Base-by-base conservation (phyloP, 2,888 invertebrate species). In the Phlogophora meticulosa region DNA sequence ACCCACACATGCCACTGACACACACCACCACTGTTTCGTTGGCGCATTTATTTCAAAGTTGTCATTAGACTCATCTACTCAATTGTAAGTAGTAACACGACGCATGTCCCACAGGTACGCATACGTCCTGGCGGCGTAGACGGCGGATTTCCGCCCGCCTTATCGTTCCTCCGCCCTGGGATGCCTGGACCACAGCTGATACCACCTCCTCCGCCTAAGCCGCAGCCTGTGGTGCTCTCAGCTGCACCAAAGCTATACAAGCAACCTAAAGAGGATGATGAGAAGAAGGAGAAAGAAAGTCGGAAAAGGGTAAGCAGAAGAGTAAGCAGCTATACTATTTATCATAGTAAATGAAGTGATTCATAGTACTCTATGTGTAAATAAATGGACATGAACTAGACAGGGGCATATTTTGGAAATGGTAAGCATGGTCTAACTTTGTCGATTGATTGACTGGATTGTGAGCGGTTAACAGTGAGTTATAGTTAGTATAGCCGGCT, bases 201-300 rank as follows among this genome's bases (percentile, higher is more conserved):
- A n/a, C 94, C 94, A 0, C 93, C 93, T 0, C 92, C 93, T 10
- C 94, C 94, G 0, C 94, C 94, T 2, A 95, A 95, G 64, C 92
- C 95, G 0, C 96, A 96, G 80, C 97, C 97, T 0, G 96, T 96
- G 1, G 97, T 97, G 0, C 93, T 97, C 0, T 97, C 97, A 15
- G 97, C 97, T 17, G 97, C 97, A 15, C 97, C 97, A 0, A 96
- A 97, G 75, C 89, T 97, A 0, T 97, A 97, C 84, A 96, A 96
- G 76, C 95, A 96, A 78, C 89, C 91, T 73, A 96, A 83, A 90
- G 96, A 88, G 63, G 92, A 92, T 24, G 92, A 92, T 0, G 89
- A 90, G 28, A 92, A 90, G 59, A 92, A 90, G 38, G 92, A 93
- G 4, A 92, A 90, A 77, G 93, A 93, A 45, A 89, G 86, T 63